Evolutionary conservation across 2,888 invertebrate genomes (phyloP).

Genomic region (Diabrotica balteata): DNA sequence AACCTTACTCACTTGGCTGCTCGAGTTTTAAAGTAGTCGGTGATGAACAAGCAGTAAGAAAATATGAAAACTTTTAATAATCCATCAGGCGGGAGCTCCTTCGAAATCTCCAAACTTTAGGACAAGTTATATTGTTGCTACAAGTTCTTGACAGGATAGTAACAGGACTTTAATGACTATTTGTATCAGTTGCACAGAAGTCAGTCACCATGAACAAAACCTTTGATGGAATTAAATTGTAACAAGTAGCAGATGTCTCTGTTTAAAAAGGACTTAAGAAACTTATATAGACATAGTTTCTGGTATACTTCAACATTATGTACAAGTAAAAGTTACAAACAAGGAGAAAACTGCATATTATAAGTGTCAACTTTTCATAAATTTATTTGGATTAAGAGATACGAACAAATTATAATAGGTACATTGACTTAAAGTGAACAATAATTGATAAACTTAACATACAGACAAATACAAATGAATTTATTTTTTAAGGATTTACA

Average conservation of each 20-base stretch:
- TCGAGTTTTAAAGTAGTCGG: slow-evolving; percentile 27
- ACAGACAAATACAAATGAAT: no score
- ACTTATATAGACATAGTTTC: background rate
- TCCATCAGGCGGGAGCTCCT: slow-evolving; percentile 34
- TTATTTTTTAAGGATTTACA: no score
- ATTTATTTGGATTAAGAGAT: no score
- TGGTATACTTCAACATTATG: background rate
- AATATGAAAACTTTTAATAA: slow-evolving; percentile 45
- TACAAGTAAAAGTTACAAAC: background rate
- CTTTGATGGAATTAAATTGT: slow-evolving; percentile 22
- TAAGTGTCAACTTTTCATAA: no score
- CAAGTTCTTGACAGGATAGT: slow-evolving; percentile 34
- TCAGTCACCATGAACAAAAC: slow-evolving; percentile 21
- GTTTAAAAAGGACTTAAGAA: slow-evolving; percentile 10
- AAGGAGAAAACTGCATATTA: background rate
- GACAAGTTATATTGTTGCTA: slow-evolving; percentile 43
- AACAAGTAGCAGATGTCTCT: slow-evolving; percentile 9
- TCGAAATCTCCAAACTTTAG: slow-evolving; percentile 33
- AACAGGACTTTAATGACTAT: slow-evolving; percentile 34
- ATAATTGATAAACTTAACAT: no score
- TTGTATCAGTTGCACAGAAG: slow-evolving; percentile 28
- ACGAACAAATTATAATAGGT: no score
- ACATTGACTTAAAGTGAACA: no score
- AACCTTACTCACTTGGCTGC: slow-evolving; percentile 10
- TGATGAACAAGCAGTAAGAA: slow-evolving; percentile 37